A percentile compares a stretch with the other conserved stretches of the same genome.
These are phyloP conservation scores for Meriones unguiculatus DNA, from an alignment of 2,113 vertebrate species.

Conservation along the genomic window DNA sequence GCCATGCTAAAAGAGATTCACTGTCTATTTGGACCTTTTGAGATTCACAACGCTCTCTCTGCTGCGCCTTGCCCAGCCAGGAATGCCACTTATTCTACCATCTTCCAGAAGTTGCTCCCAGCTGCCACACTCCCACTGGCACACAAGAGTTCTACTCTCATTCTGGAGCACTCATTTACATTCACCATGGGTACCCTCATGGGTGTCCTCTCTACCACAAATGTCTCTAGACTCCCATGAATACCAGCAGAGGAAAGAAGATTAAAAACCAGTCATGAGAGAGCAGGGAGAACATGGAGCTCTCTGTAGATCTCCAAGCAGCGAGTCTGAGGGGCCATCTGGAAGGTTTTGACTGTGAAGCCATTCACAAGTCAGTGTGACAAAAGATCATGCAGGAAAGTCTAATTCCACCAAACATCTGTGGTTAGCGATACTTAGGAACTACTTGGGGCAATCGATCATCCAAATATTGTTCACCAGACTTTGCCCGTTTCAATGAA, in stretches of 20 bases:
- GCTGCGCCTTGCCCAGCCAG: neutral
- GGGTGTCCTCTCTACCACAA: conserved; percentile 49
- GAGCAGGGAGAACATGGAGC: neutral
- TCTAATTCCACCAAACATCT: neutral
- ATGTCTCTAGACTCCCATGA: conserved; percentile 63
- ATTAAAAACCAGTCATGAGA: conserved; percentile 54
- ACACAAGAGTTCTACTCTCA: conserved; percentile 57
- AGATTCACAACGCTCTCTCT: neutral
- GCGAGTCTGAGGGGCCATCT: neutral
- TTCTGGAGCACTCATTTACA: conserved; percentile 55
- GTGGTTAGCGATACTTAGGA: neutral
- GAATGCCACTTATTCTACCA: neutral
- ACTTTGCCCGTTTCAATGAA: neutral
- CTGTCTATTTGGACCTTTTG: neutral
- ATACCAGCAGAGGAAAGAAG: conserved; percentile 42
- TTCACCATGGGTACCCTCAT: conserved; percentile 12
- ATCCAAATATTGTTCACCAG: conserved; percentile 27
- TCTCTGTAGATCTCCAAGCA: neutral
- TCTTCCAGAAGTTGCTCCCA: conserved; percentile 31
- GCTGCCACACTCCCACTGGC: neutral
- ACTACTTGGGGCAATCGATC: neutral
- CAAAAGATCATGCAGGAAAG: conserved; percentile 2
- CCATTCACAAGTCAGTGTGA: conserved; percentile 26
- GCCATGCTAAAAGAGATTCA: neutral
- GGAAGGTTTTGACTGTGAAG: neutral